Evolutionary conservation across 2,113 vertebrate genomes (phyloP).

Genomic region (Mesitornis unicolor): DNA sequence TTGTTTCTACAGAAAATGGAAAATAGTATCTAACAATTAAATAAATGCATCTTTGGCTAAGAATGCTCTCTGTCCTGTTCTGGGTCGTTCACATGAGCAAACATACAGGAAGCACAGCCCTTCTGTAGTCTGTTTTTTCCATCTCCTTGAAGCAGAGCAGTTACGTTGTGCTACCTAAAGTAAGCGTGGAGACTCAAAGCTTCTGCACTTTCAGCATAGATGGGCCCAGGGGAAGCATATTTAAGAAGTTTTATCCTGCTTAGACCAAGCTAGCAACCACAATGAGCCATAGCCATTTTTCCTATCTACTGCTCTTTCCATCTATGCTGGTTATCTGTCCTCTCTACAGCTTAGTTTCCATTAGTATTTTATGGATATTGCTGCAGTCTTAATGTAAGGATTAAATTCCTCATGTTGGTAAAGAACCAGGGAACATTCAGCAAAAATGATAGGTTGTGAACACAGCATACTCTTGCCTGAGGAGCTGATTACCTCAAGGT

Average conservation of each 20-base stretch:
- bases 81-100: background rate
- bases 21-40: background rate
- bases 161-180: background rate
- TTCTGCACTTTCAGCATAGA: background rate
- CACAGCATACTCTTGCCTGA: background rate
- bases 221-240: background rate
- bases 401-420: background rate
- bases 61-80: background rate
- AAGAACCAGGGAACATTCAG: background rate
- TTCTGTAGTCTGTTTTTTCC: background rate
- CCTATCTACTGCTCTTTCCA: background rate
- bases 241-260: background rate
- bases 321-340: background rate
- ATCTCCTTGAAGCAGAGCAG: background rate
- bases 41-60: background rate
- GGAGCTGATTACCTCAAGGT: background rate
- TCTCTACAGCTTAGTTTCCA: background rate
- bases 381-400: background rate
- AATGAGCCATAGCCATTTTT: background rate
- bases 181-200: background rate
- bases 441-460: background rate
- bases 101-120: background rate
- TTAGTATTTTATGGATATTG: background rate
- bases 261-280: background rate
- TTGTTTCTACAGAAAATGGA: conserved; percentile 15